A percentile compares a stretch with the other conserved stretches of the same genome.
These are phyloP conservation scores for Drosophila biarmipes DNA, from an alignment of 1,140 invertebrate genomes.

Conservation along the genomic window DNA sequence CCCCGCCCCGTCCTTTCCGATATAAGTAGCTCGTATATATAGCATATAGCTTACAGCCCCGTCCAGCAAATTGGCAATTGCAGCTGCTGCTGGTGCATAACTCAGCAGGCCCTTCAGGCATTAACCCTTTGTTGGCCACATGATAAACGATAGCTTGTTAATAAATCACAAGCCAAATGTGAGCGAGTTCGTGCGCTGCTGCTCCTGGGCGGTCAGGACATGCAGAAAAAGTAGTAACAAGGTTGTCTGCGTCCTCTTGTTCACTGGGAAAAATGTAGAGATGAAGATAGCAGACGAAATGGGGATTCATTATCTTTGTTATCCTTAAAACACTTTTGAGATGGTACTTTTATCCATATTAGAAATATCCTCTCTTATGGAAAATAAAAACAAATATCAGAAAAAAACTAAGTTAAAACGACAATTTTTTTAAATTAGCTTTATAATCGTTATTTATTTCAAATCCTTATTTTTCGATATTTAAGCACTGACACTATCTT, in stretches of 20 bases:
- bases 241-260: constrained; percentile 12
- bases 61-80: constrained; percentile 51
- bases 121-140: constrained; percentile 75
- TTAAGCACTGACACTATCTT: background rate
- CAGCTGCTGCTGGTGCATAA: constrained; percentile 38
- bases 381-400: too few species aligned
- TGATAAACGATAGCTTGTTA: constrained; percentile 80
- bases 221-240: constrained; percentile 41
- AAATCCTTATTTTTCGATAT: background rate
- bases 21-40: background rate
- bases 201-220: constrained; percentile 24
- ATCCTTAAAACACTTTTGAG: too few species aligned
- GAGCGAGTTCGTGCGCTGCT: constrained; percentile 22
- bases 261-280: background rate
- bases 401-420: too few species aligned
- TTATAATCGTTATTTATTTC: too few species aligned
- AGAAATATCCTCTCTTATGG: too few species aligned
- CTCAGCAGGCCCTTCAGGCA: constrained; percentile 33
- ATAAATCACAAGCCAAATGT: constrained; percentile 67
- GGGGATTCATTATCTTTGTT: too few species aligned
- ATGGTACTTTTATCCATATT: too few species aligned
- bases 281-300: too few species aligned
- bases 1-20: background rate
- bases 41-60: background rate
- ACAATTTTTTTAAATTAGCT: too few species aligned